Percentiles rank a stretch among this genome's conserved stretches.
phyloP scores from a whole-genome alignment of 2,113 vertebrate genomes.

The Urocolius indicus region DNA sequence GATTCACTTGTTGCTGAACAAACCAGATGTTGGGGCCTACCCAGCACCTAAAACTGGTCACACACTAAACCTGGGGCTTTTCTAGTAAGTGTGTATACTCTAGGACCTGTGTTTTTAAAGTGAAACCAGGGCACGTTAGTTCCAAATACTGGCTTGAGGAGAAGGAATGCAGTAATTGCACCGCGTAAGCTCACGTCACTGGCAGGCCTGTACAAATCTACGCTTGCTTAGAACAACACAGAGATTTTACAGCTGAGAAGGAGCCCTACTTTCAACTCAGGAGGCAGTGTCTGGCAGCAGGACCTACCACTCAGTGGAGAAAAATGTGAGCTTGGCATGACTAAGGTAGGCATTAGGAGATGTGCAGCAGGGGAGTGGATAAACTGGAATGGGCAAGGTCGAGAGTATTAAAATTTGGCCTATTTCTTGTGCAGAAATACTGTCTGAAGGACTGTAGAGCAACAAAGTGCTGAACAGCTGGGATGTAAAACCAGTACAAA shows the following conservation, averaged over 20 bases:
- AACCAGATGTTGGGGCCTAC: background rate
- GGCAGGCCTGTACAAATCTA: background rate
- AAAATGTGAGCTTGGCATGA: slow-evolving; percentile 58
- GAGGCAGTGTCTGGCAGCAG: slow-evolving; percentile 25
- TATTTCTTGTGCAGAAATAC: slow-evolving; percentile 34
- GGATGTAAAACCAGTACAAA: background rate
- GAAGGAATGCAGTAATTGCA: background rate
- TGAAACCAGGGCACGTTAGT: background rate
- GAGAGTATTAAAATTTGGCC: slow-evolving; percentile 59
- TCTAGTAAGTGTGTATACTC: background rate
- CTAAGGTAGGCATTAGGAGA: slow-evolving; percentile 31
- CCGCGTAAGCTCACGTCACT: background rate
- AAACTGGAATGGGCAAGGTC: slow-evolving; percentile 55
- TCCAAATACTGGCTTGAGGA: background rate
- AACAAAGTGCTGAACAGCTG: background rate
- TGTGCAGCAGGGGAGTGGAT: slow-evolving; percentile 21
- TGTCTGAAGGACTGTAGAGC: background rate
- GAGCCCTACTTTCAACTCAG: slow-evolving; percentile 16
- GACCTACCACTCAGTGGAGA: slow-evolving; percentile 29
- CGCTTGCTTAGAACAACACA: background rate
- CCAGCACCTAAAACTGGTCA: background rate
- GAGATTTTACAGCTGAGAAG: background rate
- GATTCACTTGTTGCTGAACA: background rate
- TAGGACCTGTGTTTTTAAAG: background rate
- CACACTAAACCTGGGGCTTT: background rate